Evolutionary conservation across 1,140 invertebrate species (phyloP).

Genomic region (Halyomorpha halys): DNA sequence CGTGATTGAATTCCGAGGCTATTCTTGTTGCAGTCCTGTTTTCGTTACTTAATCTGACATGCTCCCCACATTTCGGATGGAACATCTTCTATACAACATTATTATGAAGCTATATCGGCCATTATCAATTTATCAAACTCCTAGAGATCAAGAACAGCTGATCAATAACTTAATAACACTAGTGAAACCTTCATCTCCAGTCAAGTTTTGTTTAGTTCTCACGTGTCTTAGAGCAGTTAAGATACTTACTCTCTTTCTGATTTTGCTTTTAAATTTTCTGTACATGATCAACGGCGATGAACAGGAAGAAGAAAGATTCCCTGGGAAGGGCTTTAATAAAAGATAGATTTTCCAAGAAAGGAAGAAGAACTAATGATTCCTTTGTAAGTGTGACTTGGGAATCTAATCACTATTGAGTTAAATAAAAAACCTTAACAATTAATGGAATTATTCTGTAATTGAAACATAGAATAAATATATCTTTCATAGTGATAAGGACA

Average conservation of each 20-base stretch:
- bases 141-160: conserved; percentile 12
- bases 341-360: conserved; percentile 54
- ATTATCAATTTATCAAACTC: conserved; percentile 17
- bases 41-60: conserved; percentile 66
- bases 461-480: not conserved
- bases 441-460: not conserved
- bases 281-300: too few relatives aligned
- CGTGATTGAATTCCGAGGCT: conserved; percentile 70
- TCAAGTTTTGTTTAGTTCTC: too few relatives aligned
- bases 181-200: not conserved
- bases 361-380: conserved; percentile 28
- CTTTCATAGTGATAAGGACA: not conserved
- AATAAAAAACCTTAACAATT: not conserved
- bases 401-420: not conserved
- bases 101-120: conserved; percentile 14
- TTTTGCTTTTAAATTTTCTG: too few relatives aligned
- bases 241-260: too few relatives aligned
- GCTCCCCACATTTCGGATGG: conserved; percentile 67
- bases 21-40: conserved; percentile 70
- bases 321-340: conserved; percentile 64
- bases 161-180: conserved; percentile 13
- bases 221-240: too few relatives aligned
- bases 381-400: conserved; percentile 28
- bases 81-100: conserved; percentile 42
- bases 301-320: conserved; percentile 17